Percentiles rank a stretch among this genome's conserved stretches.
Evolutionary conservation across 2,888 invertebrate genomes (phyloP).

Genomic region (Tipula lateralis): DNA sequence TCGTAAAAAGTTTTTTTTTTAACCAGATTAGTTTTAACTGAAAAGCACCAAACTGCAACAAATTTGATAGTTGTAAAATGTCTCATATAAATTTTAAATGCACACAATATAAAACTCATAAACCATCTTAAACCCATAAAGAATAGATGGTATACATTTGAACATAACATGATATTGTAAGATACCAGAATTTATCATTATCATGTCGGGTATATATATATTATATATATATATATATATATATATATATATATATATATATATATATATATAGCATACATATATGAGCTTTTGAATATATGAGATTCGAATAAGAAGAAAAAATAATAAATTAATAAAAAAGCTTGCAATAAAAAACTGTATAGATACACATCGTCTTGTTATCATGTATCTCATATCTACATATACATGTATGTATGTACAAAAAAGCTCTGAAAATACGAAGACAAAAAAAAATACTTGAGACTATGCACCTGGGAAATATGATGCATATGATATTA

Average conservation of each 20-base stretch:
- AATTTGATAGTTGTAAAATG: not conserved
- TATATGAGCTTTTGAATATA: conserved; percentile 2
- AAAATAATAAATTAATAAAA: conserved; percentile 19
- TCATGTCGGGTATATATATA: not conserved
- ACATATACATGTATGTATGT: not conserved
- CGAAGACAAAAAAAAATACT: not conserved
- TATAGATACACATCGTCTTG: not conserved
- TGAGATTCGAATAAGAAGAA: not conserved
- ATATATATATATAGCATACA: not conserved
- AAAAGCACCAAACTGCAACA: not conserved
- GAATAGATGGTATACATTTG: not conserved
- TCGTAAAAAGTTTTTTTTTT: not conserved
- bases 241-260: too few relatives aligned
- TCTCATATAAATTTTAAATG: conserved; percentile 5
- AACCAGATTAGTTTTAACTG: not conserved
- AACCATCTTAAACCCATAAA: conserved; percentile 9
- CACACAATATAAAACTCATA: not conserved
- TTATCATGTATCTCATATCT: not conserved
- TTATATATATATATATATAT: not conserved
- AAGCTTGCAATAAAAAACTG: not conserved
- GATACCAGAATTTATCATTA: not conserved
- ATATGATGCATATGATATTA: not conserved
- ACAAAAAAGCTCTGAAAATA: not conserved
- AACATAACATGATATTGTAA: not conserved
- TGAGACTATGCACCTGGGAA: conserved; percentile 24